These are phyloP conservation scores for Doryteuthis pealeii DNA, from an alignment of 1,140 invertebrate species.

Conservation along the genomic window DNA sequence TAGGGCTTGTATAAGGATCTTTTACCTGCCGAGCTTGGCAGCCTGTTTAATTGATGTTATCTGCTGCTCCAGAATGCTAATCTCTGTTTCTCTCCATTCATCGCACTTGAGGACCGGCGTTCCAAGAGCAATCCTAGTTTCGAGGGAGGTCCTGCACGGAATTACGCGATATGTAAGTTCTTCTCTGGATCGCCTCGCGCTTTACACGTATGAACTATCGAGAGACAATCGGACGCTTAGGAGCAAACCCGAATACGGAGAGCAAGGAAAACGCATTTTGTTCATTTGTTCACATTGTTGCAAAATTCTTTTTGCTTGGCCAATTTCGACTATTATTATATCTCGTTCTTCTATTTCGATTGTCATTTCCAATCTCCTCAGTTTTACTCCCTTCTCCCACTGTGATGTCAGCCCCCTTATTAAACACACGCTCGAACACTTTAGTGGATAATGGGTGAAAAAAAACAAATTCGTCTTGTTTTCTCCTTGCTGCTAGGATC, in stretches of 20 bases:
- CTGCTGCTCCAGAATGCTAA: slow-evolving; percentile 49
- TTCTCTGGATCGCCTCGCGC: slow-evolving; percentile 74
- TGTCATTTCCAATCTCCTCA: too few species aligned
- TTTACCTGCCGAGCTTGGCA: slow-evolving; percentile 1
- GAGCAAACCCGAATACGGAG: slow-evolving; percentile 30
- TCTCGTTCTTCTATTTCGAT: neutral
- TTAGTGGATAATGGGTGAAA: too few species aligned
- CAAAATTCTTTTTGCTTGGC: slow-evolving; percentile 23
- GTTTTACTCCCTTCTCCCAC: too few species aligned
- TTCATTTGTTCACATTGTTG: slow-evolving; percentile 16
- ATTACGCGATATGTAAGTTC: slow-evolving; percentile 84
- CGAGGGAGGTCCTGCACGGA: slow-evolving; percentile 76
- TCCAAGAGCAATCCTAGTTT: slow-evolving; percentile 81
- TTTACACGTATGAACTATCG: slow-evolving; percentile 82
- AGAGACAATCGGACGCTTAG: slow-evolving; percentile 49
- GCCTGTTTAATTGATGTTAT: slow-evolving; percentile 47
- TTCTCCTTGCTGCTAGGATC: slow-evolving; percentile 9
- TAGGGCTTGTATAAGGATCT: neutral
- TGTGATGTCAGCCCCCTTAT: too few species aligned
- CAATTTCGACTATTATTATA: too few species aligned
- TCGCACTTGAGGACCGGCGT: slow-evolving; percentile 66
- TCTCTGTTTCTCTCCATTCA: slow-evolving; percentile 54
- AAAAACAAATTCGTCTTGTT: neutral
- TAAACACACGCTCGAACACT: too few species aligned
- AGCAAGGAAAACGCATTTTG: slow-evolving; percentile 17